Evolutionary conservation across 2,113 vertebrate genomes (phyloP).

Genomic region (Neogobius melanostomus): DNA sequence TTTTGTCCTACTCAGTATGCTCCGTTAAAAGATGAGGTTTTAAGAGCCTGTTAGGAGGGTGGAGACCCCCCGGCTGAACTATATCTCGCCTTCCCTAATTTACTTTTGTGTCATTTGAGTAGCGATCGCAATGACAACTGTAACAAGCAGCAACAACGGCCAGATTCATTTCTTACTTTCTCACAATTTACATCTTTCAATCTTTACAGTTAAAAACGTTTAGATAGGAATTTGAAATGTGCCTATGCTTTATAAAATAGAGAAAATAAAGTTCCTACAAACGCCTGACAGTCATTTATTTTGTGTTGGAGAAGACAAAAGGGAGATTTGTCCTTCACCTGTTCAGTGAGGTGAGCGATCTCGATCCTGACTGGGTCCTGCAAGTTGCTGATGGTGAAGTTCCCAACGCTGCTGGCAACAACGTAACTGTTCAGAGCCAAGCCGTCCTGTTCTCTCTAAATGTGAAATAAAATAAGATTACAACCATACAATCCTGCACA

Average conservation of each 20-base stretch:
- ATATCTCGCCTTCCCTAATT: too few species aligned
- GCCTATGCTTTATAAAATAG: not conserved
- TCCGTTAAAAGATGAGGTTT: too few species aligned
- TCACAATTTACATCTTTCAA: not conserved
- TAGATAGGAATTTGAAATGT: not conserved
- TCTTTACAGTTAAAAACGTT: not conserved
- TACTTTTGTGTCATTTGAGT: too few species aligned
- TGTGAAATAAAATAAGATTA: not conserved
- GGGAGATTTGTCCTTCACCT: conserved; percentile 69
- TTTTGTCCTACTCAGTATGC: too few species aligned
- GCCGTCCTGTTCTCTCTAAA: conserved; percentile 56
- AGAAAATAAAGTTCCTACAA: too few species aligned
- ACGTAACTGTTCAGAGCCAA: conserved; percentile 86
- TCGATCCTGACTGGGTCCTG: conserved; percentile 83
- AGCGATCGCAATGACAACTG: too few species aligned
- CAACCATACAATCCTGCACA: not conserved
- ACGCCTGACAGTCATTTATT: too few species aligned
- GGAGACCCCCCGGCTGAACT: too few species aligned
- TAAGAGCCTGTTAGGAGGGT: too few species aligned
- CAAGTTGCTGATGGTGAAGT: conserved; percentile 83
- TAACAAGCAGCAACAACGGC: not conserved
- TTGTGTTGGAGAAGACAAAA: not conserved
- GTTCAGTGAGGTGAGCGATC: conserved; percentile 80
- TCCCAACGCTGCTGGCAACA: conserved; percentile 93
- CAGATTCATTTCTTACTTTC: not conserved